Base-by-base conservation (phyloP, 2,113 vertebrate species). In the Brachirus orientalis region DNA sequence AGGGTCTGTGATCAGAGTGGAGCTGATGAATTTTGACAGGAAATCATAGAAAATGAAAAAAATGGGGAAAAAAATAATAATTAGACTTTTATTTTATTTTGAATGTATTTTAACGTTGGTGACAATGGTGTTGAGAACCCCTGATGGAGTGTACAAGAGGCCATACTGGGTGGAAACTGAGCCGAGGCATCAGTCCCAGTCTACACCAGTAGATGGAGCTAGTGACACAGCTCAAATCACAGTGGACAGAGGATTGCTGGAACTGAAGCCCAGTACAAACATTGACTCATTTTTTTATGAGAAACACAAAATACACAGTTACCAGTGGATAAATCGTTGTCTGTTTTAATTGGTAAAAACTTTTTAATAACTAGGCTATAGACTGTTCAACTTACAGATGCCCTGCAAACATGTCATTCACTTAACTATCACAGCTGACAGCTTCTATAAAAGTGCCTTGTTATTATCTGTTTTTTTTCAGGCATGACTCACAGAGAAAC, bases 141-240 rank as follows among this genome's bases (percentile, higher is more conserved):
- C n/a, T n/a, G n/a, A n/a, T n/a, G n/a, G n/a, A n/a, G n/a, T n/a
- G n/a, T n/a, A n/a, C n/a, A n/a, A n/a, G n/a, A n/a, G n/a, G 3
- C 3, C 28, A 28, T 28, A 28, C 3, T 28, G 28, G 2, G 28
- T 28, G 28, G 6, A 28, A 28, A 28, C 28, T 28, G 28, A 3
- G 28, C 28, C 6, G 28, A 28, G 6, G 28, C 28, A 9, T 10
- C 43, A 73, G 55, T 70, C 66, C 67, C 45, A 13, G 8, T 0
- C 0, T 16, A 0, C 1, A 44, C 79, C 87, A 71, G 80, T 63
- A 88, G 84, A 45, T 72, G 89, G 82, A 64, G 1, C 0, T 48
- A 75, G 53, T 28, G 0, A 22, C 2, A 37, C 64, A 74, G 10
- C 9, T 61, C 18, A 63, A 44, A 46, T 17, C 50, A 63, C 28